Evolutionary conservation across 2,113 vertebrate species (phyloP).

Genomic region (Pterophyllum scalare): DNA sequence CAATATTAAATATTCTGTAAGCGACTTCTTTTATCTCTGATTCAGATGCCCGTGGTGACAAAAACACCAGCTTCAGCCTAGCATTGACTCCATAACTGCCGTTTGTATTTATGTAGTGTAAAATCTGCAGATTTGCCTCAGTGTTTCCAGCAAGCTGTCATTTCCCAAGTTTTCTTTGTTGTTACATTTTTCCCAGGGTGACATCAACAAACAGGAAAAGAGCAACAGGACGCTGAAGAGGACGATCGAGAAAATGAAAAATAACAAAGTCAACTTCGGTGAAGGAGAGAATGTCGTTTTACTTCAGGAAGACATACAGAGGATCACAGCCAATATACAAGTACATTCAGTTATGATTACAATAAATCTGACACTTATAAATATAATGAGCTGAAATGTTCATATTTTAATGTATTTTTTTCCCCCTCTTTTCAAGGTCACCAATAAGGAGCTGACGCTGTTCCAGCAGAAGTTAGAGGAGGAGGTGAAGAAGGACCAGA

Average conservation of each 20-base stretch:
- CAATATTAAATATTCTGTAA: too few species aligned
- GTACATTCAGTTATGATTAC: conserved; percentile 68
- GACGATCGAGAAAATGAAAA: conserved; percentile 75
- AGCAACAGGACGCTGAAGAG: conserved; percentile 69
- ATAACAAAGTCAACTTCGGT: conserved; percentile 52
- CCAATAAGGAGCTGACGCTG: conserved; percentile 86
- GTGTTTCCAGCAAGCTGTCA: not conserved
- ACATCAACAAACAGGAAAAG: conserved; percentile 83
- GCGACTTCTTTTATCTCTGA: too few species aligned
- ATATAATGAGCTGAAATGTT: not conserved
- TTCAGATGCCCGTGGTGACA: too few species aligned
- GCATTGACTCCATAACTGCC: not conserved
- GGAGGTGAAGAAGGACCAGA: conserved; percentile 88
- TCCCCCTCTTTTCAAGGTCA: conserved; percentile 76
- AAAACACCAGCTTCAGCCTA: not conserved
- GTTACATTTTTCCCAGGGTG: conserved; percentile 80
- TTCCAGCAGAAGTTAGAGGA: conserved; percentile 87
- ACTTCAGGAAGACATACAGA: conserved; percentile 78
- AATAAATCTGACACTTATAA: not conserved
- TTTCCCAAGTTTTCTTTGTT: not conserved
- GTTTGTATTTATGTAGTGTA: not conserved
- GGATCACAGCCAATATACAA: conserved; percentile 75
- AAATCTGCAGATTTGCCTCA: not conserved
- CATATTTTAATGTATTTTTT: not conserved
- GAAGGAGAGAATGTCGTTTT: conserved; percentile 57